These are phyloP conservation scores for Eurytoma adleriae DNA, from an alignment of 2,888 invertebrate species.

Conservation along the genomic window DNA sequence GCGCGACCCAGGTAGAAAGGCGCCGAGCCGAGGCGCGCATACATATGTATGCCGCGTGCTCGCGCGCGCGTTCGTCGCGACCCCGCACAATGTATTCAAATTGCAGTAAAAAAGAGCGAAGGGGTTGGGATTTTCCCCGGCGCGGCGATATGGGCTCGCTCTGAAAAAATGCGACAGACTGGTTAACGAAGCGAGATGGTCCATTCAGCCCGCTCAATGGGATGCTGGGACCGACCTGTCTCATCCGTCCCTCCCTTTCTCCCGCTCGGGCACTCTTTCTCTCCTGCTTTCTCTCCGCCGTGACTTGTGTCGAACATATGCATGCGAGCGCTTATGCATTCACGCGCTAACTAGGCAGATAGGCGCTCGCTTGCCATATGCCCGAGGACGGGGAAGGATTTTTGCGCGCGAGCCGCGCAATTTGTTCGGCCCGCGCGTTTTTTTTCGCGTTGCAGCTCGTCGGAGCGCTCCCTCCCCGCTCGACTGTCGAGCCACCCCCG, in stretches of 20 bases:
- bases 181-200: conserved; percentile 76
- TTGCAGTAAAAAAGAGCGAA: conserved; percentile 67
- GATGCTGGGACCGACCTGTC: conserved; percentile 69
- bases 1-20: conserved; percentile 65
- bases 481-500: no score
- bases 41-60: conserved; percentile 73
- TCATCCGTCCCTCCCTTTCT: conserved; percentile 58
- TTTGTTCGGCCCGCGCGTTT: conserved; percentile 34
- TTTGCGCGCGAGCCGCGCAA: conserved; percentile 30
- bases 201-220: conserved; percentile 74
- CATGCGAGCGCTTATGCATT: conserved; percentile 62
- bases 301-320: conserved; percentile 59
- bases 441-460: no score
- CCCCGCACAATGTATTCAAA: conserved; percentile 75
- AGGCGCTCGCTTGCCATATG: conserved; percentile 56
- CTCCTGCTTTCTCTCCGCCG: conserved; percentile 30
- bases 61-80: conserved; percentile 43
- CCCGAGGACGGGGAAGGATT: conserved; percentile 30
- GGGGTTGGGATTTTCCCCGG: conserved; percentile 71
- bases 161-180: conserved; percentile 75
- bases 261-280: conserved; percentile 42
- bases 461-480: no score
- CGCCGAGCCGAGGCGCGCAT: conserved; percentile 65
- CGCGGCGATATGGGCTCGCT: conserved; percentile 49
- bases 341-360: conserved; percentile 64